Percentiles rank a stretch among this genome's conserved stretches.
These are phyloP conservation scores for Drosophila pegasa DNA, from an alignment of 2,888 invertebrate species.

Conservation along the genomic window DNA sequence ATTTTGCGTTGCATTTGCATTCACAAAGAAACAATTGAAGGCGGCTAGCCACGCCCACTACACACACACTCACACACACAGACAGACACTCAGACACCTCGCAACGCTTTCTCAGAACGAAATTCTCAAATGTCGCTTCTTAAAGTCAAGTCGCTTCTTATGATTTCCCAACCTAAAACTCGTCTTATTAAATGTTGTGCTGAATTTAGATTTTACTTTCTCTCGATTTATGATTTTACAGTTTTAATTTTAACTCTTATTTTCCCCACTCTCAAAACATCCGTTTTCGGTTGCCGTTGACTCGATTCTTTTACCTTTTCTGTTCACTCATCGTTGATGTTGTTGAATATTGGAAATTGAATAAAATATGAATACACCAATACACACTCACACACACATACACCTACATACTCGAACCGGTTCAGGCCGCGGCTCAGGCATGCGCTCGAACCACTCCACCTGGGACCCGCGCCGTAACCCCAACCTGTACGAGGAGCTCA, in stretches of 20 bases:
- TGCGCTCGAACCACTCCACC: conserved; percentile 88
- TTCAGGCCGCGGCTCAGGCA: conserved; percentile 83
- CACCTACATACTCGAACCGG: conserved; percentile 35
- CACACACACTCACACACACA: conserved; percentile 10
- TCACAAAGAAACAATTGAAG: conserved; percentile 23
- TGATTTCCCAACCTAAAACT: conserved; percentile 32
- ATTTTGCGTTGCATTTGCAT: conserved; percentile 71
- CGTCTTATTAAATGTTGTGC: conserved; percentile 80
- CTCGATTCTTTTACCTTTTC: conserved; percentile 54
- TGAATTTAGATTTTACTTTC: conserved; percentile 70
- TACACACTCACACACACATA: conserved; percentile 30
- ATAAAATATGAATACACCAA: conserved; percentile 39
- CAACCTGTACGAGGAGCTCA: conserved; percentile 93
- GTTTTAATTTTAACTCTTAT: conserved; percentile 32
- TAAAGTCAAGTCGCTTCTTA: conserved; percentile 56
- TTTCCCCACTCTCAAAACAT: conserved; percentile 20
- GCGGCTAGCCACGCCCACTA: conserved; percentile 16
- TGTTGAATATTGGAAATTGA: conserved; percentile 74
- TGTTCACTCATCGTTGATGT: conserved; percentile 65
- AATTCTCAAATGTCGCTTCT: conserved; percentile 67
- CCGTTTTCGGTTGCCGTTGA: conserved; percentile 61
- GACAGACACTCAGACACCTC: conserved; percentile 22
- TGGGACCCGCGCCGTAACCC: conserved; percentile 94
- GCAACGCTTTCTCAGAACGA: conserved; percentile 65
- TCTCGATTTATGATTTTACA: conserved; percentile 24